Conservation (phyloP, 2,888 invertebrate species). For the Pollenia amentaria region DNA sequence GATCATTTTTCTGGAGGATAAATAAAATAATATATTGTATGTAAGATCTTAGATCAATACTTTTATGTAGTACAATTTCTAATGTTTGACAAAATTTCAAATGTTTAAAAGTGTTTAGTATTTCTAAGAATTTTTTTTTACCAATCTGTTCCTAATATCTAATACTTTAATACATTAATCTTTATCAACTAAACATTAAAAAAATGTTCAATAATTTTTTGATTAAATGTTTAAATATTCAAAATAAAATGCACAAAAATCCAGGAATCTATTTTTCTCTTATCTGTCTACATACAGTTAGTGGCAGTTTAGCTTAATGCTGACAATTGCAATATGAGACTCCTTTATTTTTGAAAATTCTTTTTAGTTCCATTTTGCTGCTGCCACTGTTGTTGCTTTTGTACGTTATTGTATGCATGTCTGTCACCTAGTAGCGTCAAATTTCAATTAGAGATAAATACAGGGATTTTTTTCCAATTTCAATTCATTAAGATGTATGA, state of each 20-base stretch:
- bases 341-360: slow-evolving; percentile 42
- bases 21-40: too few species aligned
- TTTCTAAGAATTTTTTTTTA: too few species aligned
- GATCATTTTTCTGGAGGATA: too few species aligned
- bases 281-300: slow-evolving; percentile 43
- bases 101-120: too few species aligned
- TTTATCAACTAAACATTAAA: neutral
- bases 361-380: slow-evolving; percentile 37
- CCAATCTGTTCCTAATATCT: too few species aligned
- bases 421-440: slow-evolving; percentile 81
- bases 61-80: too few species aligned
- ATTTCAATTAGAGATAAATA: slow-evolving; percentile 82
- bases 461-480: slow-evolving; percentile 56
- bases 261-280: slow-evolving; percentile 39
- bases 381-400: slow-evolving; percentile 28
- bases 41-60: too few species aligned
- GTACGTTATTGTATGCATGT: slow-evolving; percentile 51
- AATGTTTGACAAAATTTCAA: too few species aligned
- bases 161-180: neutral
- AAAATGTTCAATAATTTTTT: neutral
- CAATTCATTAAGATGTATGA: slow-evolving; percentile 45
- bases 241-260: slow-evolving; percentile 20
- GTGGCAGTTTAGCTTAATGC: slow-evolving; percentile 71
- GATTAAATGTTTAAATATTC: slow-evolving; percentile 25
- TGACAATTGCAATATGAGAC: slow-evolving; percentile 75